These are phyloP conservation scores for Subacronicta megacephala DNA, from an alignment of 2,888 invertebrate genomes.

Conservation along the genomic window DNA sequence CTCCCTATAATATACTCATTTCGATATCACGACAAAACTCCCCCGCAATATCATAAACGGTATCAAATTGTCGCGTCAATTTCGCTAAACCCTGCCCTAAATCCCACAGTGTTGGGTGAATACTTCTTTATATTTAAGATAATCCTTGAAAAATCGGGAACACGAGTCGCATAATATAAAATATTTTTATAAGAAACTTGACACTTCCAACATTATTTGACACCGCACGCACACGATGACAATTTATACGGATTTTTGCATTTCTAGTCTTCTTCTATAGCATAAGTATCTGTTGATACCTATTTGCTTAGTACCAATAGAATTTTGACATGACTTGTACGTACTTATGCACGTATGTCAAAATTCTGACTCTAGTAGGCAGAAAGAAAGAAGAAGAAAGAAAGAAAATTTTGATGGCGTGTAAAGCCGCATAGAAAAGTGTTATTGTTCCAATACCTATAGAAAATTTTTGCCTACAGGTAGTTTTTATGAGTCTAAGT, in stretches of 20 bases:
- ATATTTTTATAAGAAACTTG: not conserved
- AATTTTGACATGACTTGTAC: too few relatives aligned
- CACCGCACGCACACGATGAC: constrained; percentile 6
- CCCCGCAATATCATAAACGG: constrained; percentile 39
- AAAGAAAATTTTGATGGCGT: too few relatives aligned
- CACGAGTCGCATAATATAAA: constrained; percentile 13
- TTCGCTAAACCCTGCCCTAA: constrained; percentile 22
- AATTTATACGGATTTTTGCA: not conserved
- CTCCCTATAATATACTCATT: not conserved
- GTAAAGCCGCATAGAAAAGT: too few relatives aligned
- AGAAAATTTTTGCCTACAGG: too few relatives aligned
- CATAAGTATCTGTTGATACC: too few relatives aligned
- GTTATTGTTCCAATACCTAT: too few relatives aligned
- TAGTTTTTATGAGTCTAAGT: too few relatives aligned
- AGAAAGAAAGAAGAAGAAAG: too few relatives aligned
- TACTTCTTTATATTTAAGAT: constrained; percentile 49
- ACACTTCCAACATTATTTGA: not conserved
- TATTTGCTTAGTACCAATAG: too few relatives aligned
- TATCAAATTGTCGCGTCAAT: constrained; percentile 38
- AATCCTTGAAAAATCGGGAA: constrained; percentile 39
- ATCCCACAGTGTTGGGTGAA: constrained; percentile 21
- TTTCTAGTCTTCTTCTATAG: too few relatives aligned
- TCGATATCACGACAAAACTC: not conserved
- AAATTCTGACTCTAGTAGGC: too few relatives aligned
- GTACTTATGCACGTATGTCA: too few relatives aligned